Base-by-base conservation (phyloP, 2,113 vertebrate species). In the Artemisiospiza belli region DNA sequence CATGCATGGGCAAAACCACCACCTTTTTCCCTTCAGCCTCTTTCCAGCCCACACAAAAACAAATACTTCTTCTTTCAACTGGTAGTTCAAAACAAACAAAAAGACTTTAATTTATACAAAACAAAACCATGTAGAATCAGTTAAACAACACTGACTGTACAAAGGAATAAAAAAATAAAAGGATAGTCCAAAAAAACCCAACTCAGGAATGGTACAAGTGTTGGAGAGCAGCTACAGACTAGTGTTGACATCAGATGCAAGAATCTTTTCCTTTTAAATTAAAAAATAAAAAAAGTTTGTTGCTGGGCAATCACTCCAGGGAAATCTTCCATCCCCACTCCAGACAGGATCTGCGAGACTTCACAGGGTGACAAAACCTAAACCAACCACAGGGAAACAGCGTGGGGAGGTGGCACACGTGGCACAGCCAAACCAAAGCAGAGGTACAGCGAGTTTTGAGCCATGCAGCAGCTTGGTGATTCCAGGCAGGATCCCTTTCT, bases 91-190 rank as follows among this genome's bases (percentile, higher is more conserved):
- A 94, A 92, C 89, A 80, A 79, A 76, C 84, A 76, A 80, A 95
- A 77, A 54, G 28, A 87, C 85, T 95, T 97, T 95, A 92, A 96
- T 97, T 97, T 95, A 96, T 94, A 97, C 84, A 97, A 94, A 97
- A 93, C 61, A 64, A 95, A 96, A 24, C 69, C 85, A 94, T 47
- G 43, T 81, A 49, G 52, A 64, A 95, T 89, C 97, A 83, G 96
- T 85, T 95, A 79, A 97, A 95, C 96, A 70, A 96, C 90, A 43
- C 30, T 92, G 96, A 97, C 97, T 98, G 97, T 98, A 98, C 98
- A 98, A 97, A 97, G 96, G 92, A 97, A 91, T 90, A 91, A 78
- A 95, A 94, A 94, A 96, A 95, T 87, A 94, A 92, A 95, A 75
- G 68, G 89, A 91, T 9, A 87, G 85, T 94, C 85, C 64, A 79